Evolutionary conservation across 1,140 invertebrate genomes (phyloP).

Genomic region (Cephus cinctus): DNA sequence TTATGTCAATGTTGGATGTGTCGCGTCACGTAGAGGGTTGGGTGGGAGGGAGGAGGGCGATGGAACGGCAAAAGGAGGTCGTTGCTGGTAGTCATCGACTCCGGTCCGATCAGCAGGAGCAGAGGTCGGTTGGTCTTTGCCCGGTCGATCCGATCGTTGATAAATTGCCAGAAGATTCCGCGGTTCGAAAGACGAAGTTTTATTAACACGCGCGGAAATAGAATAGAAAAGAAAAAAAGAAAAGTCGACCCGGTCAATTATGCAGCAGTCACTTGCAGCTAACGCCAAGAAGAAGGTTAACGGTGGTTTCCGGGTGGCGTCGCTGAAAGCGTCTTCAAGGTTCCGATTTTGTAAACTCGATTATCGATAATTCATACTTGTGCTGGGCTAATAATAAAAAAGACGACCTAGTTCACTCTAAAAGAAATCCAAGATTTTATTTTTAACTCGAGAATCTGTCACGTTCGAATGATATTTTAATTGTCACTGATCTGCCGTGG

Average conservation of each 20-base stretch:
- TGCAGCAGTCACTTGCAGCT: conserved; percentile 20
- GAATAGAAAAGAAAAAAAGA: conserved; percentile 5
- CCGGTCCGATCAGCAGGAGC: conserved; percentile 17
- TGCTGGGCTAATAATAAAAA: too few species aligned
- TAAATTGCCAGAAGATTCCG: conserved; percentile 31
- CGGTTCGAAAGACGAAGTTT: conserved; percentile 12
- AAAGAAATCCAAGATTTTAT: too few species aligned
- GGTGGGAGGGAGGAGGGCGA: conserved; percentile 11
- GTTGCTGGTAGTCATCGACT: conserved; percentile 20
- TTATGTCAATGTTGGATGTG: conserved; percentile 33
- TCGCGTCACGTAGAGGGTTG: conserved; percentile 23
- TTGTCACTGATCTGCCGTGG: too few species aligned
- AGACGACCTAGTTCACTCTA: too few species aligned
- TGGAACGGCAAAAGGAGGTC: conserved; percentile 16
- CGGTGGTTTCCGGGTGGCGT: conserved; percentile 8
- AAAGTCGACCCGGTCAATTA: conserved; percentile 15
- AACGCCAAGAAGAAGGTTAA: conserved; percentile 1
- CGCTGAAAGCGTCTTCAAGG: too few species aligned
- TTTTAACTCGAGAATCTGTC: too few species aligned
- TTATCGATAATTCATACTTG: too few species aligned
- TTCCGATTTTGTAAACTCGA: too few species aligned
- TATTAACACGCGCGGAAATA: conserved; percentile 10
- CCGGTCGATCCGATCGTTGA: conserved; percentile 22
- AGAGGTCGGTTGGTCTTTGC: conserved; percentile 22
- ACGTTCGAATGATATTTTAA: too few species aligned